Evolutionary conservation across 2,888 invertebrate genomes (phyloP).

Genomic region (Incurvaria masculella): DNA sequence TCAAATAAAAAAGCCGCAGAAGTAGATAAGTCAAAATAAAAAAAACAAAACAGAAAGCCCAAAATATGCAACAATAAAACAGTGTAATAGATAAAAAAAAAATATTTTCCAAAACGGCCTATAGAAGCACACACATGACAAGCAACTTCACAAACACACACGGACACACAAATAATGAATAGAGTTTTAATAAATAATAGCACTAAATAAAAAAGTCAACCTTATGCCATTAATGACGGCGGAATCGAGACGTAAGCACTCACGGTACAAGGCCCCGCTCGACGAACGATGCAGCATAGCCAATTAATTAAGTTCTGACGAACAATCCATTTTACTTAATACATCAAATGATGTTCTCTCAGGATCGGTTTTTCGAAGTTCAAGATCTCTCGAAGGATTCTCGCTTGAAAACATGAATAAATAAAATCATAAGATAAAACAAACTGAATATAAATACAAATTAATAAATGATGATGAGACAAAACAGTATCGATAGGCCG

Average conservation of each 20-base stretch:
- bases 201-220: no score
- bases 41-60: no score
- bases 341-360: no score
- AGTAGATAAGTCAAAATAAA: no score
- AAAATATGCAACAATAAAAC: conserved; percentile 5
- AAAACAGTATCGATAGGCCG: conserved; percentile 51
- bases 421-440: conserved; percentile 26
- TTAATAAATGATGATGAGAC: conserved; percentile 38
- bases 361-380: conserved; percentile 45
- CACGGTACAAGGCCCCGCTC: no score
- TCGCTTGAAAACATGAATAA: conserved; percentile 31
- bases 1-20: no score
- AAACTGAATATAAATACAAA: conserved; percentile 31
- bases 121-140: conserved; percentile 52
- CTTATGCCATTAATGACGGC: no score
- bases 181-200: conserved; percentile 1
- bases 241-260: no score
- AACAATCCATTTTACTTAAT: no score
- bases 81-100: conserved; percentile 7
- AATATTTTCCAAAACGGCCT: conserved; percentile 52
- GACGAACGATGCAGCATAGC: no score
- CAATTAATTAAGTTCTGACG: no score
- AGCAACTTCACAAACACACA: conserved; percentile 43
- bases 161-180: conserved; percentile 24
- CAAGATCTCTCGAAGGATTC: conserved; percentile 58